Evolutionary conservation across 1,140 invertebrate genomes (phyloP).

Genomic region (Lepeophtheirus salmonis): DNA sequence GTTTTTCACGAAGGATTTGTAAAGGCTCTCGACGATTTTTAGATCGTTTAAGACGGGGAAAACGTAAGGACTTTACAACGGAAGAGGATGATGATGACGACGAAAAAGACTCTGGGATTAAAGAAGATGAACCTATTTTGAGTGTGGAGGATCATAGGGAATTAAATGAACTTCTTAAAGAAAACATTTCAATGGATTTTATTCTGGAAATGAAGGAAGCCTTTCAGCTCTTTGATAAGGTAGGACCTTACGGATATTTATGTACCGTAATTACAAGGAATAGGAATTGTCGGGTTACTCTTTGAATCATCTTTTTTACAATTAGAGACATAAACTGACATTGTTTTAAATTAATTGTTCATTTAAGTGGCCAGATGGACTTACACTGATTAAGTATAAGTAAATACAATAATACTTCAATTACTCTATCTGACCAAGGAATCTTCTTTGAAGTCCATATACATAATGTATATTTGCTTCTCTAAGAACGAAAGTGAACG

Average conservation of each 20-base stretch:
- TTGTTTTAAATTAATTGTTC: no score
- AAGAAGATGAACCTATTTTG: constrained; percentile 9
- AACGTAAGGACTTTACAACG: background rate
- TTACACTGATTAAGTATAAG: no score
- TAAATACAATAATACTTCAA: no score
- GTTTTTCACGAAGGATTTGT: background rate
- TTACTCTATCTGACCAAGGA: no score
- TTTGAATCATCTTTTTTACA: no score
- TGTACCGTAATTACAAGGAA: no score
- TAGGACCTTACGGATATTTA: background rate
- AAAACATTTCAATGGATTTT: constrained; percentile 16
- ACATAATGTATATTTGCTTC: no score
- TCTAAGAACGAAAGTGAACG: no score
- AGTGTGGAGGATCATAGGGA: constrained; percentile 4
- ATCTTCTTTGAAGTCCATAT: no score
- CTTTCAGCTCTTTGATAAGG: constrained; percentile 15
- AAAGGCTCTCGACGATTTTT: background rate
- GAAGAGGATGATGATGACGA: background rate
- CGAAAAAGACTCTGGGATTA: background rate
- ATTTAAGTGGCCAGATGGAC: no score
- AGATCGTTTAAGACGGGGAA: background rate
- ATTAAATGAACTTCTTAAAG: background rate
- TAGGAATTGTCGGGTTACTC: no score
- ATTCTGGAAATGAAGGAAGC: constrained; percentile 16
- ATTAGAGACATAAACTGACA: no score